Evolutionary conservation across 2,113 vertebrate genomes (phyloP).

Genomic region (Atrichornis clamosus): DNA sequence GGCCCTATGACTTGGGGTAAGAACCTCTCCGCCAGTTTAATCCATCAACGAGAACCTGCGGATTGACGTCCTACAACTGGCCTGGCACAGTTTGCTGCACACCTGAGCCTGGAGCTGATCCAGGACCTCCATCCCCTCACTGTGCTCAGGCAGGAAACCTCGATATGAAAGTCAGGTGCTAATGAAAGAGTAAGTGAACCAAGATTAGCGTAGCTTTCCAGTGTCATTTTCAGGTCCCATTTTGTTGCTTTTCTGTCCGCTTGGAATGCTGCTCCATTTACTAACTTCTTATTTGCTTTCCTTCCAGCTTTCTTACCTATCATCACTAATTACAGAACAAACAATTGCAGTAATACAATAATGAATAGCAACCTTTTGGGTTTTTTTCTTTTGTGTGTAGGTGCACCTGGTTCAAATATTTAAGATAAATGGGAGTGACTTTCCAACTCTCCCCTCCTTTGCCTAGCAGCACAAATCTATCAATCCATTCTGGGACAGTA

Average conservation of each 20-base stretch:
- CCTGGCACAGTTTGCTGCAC: not conserved
- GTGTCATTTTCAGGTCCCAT: slow-evolving; percentile 41
- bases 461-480: slow-evolving; percentile 64
- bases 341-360: slow-evolving; percentile 65
- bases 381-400: not conserved
- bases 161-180: slow-evolving; percentile 21
- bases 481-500: slow-evolving; percentile 14
- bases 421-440: slow-evolving; percentile 70
- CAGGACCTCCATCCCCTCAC: not conserved
- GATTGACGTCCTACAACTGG: not conserved
- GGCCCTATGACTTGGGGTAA: not conserved
- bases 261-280: slow-evolving; percentile 72
- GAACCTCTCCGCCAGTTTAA: not conserved
- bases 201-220: slow-evolving; percentile 26
- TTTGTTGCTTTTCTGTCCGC: slow-evolving; percentile 48
- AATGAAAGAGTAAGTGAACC: slow-evolving; percentile 39
- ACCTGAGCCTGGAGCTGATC: not conserved
- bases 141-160: not conserved
- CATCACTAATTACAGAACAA: slow-evolving; percentile 69
- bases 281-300: slow-evolving; percentile 68
- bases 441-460: slow-evolving; percentile 53
- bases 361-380: slow-evolving; percentile 64
- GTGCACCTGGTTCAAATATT: slow-evolving; percentile 81
- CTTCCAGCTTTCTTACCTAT: slow-evolving; percentile 70
- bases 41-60: not conserved